Evolutionary conservation across 1,140 invertebrate genomes (phyloP).

Genomic region (Paracyclopina nana): DNA sequence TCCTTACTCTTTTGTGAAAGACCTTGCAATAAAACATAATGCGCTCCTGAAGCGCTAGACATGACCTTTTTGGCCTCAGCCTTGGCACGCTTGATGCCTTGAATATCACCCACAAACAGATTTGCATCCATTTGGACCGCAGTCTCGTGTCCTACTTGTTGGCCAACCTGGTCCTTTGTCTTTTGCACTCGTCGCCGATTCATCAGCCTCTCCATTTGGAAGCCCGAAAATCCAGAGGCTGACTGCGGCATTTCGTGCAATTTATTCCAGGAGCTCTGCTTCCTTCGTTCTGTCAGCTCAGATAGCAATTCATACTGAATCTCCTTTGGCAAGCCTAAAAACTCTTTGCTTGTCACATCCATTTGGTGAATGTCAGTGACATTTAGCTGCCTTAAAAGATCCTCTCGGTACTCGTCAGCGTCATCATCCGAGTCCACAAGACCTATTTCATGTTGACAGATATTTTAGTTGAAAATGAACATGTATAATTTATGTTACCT

Average conservation of each 20-base stretch:
- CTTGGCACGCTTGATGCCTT: background rate
- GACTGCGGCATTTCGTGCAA: constrained; percentile 49
- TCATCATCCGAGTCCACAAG: constrained; percentile 17
- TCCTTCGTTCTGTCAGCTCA: constrained; percentile 73
- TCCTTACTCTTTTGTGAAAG: too few relatives aligned
- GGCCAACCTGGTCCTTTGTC: constrained; percentile 1
- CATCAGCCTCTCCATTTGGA: constrained; percentile 2
- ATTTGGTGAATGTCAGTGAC: constrained; percentile 46
- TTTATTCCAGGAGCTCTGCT: constrained; percentile 65
- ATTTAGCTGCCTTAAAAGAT: constrained; percentile 19
- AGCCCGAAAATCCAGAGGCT: constrained; percentile 6
- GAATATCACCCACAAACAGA: constrained; percentile 6
- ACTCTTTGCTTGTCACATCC: constrained; percentile 53
- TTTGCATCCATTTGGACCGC: background rate
- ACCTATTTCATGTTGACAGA: background rate
- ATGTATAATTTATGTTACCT: too few relatives aligned
- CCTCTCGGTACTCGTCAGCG: constrained; percentile 9
- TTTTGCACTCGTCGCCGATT: constrained; percentile 9
- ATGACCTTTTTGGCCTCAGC: constrained; percentile 1
- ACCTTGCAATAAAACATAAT: too few relatives aligned
- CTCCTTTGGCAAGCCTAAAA: constrained; percentile 58
- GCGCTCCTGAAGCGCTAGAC: too few relatives aligned
- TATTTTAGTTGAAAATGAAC: too few relatives aligned
- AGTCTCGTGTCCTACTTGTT: background rate
- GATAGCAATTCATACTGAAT: constrained; percentile 76